Conservation (phyloP, 2,797 vertebrate genomes). For the Schizopygopsis malacanthus region DNA sequence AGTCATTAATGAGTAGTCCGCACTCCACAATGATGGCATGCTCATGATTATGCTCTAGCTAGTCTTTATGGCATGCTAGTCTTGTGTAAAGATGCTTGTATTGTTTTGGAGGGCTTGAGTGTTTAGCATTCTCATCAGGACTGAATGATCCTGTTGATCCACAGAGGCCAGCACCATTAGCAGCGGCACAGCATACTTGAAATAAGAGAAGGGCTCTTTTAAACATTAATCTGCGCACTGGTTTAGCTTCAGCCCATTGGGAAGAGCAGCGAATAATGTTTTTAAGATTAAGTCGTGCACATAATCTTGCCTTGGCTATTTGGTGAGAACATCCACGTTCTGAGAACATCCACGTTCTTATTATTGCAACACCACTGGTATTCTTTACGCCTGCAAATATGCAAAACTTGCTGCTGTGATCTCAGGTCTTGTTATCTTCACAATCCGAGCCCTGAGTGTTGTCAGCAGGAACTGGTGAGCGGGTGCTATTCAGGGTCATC, state of each 20-base stretch:
- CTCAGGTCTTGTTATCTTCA: constrained; percentile 34
- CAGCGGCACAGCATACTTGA: constrained; percentile 28
- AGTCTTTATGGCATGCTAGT: constrained; percentile 23
- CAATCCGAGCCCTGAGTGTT: constrained; percentile 37
- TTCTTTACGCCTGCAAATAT: constrained; percentile 38
- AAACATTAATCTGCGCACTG: constrained; percentile 16
- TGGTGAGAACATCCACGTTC: background rate
- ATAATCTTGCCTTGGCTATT: background rate
- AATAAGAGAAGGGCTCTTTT: constrained; percentile 16
- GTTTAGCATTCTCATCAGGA: constrained; percentile 76
- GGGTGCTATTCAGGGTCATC: constrained; percentile 32
- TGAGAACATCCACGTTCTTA: background rate
- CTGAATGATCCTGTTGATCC: constrained; percentile 58
- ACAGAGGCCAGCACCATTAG: constrained; percentile 60
- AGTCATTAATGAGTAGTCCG: background rate
- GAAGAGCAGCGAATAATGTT: constrained; percentile 8
- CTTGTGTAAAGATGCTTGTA: constrained; percentile 62
- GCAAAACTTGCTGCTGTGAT: constrained; percentile 21
- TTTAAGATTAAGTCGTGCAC: background rate
- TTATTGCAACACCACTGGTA: constrained; percentile 8
- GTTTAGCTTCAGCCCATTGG: background rate
- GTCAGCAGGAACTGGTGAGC: constrained; percentile 24
- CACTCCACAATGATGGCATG: background rate
- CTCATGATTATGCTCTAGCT: background rate
- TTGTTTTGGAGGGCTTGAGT: constrained; percentile 61